A percentile compares a stretch with the other conserved stretches of the same genome.
Conservation (phyloP, 2,797 vertebrate species). For the Malacoraja senta region DNA sequence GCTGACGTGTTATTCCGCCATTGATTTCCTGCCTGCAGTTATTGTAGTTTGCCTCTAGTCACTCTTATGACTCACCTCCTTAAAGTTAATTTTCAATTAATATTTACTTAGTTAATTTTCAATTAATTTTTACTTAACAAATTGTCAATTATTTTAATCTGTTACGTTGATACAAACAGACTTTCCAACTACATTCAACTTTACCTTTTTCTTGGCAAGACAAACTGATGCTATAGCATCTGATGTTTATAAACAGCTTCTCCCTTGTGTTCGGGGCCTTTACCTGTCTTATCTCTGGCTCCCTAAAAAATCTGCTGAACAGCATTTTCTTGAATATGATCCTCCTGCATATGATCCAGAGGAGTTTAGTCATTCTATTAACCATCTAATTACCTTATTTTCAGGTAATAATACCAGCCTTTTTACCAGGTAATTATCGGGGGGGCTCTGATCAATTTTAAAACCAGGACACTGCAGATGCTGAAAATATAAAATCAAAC, state of each 20-base stretch:
- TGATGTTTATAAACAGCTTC: neutral
- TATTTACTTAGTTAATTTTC: too few species aligned
- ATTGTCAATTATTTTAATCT: neutral
- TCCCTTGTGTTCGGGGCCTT: neutral
- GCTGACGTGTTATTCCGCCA: neutral
- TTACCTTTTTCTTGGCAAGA: neutral
- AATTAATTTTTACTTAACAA: neutral
- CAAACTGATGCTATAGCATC: neutral
- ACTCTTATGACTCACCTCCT: neutral
- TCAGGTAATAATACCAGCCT: too few species aligned
- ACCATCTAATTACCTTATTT: neutral
- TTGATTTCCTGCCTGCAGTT: neutral
- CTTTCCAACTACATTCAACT: neutral
- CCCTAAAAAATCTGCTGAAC: neutral
- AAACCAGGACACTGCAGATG: too few species aligned
- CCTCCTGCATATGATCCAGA: neutral
- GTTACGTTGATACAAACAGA: neutral
- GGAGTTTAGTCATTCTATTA: neutral
- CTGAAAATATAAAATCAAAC: too few species aligned
- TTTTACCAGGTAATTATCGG: neutral
- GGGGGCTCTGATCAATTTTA: neutral
- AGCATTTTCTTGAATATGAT: neutral
- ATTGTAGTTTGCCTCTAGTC: too few species aligned
- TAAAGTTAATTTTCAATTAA: neutral
- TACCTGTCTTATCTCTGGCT: neutral